Conservation (phyloP, 2,888 invertebrate species). For the Rhaphigaster nebulosa region DNA sequence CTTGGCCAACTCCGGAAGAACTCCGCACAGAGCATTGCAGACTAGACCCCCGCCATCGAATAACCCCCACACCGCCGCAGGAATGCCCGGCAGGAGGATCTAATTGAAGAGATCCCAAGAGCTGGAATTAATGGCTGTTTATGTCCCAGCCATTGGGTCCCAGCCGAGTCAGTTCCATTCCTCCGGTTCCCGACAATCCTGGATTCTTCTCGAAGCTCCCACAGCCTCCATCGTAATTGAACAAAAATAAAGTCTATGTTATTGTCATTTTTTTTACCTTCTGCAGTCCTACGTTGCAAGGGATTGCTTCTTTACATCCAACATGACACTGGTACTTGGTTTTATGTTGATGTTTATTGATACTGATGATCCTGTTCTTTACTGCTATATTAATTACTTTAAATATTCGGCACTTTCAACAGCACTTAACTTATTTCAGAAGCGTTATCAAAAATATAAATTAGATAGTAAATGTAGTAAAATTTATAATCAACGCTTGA, state of each 20-base stretch:
- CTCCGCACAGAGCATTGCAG: neutral
- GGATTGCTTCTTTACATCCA: neutral
- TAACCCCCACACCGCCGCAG: neutral
- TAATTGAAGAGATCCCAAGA: slow-evolving; percentile 30
- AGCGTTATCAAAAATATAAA: too few relatives aligned
- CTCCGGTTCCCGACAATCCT: neutral
- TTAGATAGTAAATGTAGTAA: too few relatives aligned
- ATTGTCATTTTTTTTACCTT: neutral
- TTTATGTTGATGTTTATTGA: neutral
- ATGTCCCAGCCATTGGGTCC: neutral
- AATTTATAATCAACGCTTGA: too few relatives aligned
- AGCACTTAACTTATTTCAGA: too few relatives aligned
- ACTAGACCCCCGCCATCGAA: neutral
- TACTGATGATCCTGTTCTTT: neutral
- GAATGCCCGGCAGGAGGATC: neutral
- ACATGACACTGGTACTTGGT: neutral
- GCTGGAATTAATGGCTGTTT: slow-evolving; percentile 49
- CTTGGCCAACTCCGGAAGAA: neutral
- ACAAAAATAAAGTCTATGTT: slow-evolving; percentile 5
- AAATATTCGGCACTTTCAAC: neutral
- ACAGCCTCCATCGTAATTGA: neutral
- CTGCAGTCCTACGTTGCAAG: neutral
- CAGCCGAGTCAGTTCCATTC: neutral
- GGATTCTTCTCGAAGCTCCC: slow-evolving; percentile 16
- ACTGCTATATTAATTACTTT: neutral